Evolutionary conservation across 2,113 vertebrate species (phyloP).

Genomic region (Arothron firmamentum): DNA sequence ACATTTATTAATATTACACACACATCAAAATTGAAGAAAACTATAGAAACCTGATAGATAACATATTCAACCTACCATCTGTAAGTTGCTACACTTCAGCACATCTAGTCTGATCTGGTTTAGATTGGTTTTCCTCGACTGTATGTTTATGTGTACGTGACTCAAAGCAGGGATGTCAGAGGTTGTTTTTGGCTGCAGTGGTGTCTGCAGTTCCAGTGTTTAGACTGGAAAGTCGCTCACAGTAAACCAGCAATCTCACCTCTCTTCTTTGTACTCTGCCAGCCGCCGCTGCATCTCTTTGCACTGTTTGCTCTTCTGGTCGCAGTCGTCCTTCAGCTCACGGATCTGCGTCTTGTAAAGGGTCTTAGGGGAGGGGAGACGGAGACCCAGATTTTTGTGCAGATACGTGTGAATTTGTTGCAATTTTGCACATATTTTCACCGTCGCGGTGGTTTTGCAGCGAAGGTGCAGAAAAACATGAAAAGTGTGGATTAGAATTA

Average conservation of each 20-base stretch:
- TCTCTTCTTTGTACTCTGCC: conserved; percentile 93
- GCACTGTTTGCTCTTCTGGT: conserved; percentile 91
- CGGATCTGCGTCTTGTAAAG: conserved; percentile 97
- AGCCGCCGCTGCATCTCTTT: conserved; percentile 93
- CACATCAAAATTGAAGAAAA: neutral
- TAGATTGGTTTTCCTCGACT: too few relatives aligned
- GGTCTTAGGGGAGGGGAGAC: conserved; percentile 75
- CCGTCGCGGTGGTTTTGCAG: neutral
- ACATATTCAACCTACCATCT: too few relatives aligned
- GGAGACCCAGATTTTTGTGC: neutral
- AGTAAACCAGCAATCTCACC: conserved; percentile 67
- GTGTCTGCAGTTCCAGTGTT: too few relatives aligned
- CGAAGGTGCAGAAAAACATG: neutral
- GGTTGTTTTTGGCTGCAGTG: neutral
- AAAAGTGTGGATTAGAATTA: conserved; percentile 74
- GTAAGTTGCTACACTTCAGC: too few relatives aligned
- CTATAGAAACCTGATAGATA: too few relatives aligned
- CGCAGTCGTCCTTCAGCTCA: conserved; percentile 97
- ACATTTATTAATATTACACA: neutral
- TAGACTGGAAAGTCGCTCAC: neutral
- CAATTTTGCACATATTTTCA: conserved; percentile 1
- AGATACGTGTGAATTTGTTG: neutral
- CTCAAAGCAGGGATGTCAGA: too few relatives aligned
- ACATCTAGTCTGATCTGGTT: too few relatives aligned
- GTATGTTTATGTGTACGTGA: too few relatives aligned